Evolutionary conservation across 2,888 invertebrate species (phyloP).

Genomic region (Phrixothrix hirtus): DNA sequence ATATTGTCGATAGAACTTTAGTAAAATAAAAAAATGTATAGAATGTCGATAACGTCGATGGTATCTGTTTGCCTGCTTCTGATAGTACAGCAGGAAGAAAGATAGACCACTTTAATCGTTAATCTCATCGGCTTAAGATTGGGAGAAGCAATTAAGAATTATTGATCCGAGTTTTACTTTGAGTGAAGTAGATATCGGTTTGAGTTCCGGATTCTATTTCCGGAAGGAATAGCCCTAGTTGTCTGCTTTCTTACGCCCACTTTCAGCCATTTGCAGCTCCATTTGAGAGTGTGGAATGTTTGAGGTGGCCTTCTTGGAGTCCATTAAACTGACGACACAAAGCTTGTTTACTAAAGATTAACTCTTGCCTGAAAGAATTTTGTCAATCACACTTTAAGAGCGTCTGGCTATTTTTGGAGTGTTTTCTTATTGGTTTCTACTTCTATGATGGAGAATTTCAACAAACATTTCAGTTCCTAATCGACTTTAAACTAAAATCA

Average conservation of each 20-base stretch:
- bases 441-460: too few relatives aligned
- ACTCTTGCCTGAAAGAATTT: conserved; percentile 9
- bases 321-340: conserved; percentile 13
- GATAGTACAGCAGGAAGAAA: conserved; percentile 10
- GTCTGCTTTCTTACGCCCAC: conserved; percentile 13
- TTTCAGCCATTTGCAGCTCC: conserved; percentile 9
- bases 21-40: not conserved
- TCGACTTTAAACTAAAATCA: too few relatives aligned
- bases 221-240: conserved; percentile 16
- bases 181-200: conserved; percentile 29
- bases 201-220: conserved; percentile 30
- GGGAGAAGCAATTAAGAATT: conserved; percentile 35
- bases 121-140: conserved; percentile 32
- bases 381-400: too few relatives aligned
- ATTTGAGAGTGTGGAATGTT: conserved; percentile 9
- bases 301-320: conserved; percentile 12
- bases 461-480: too few relatives aligned
- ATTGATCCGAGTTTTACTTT: conserved; percentile 29
- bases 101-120: conserved; percentile 31
- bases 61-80: conserved; percentile 8
- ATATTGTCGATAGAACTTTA: too few relatives aligned
- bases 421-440: too few relatives aligned
- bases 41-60: conserved; percentile 9
- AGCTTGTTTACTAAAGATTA: conserved; percentile 11
- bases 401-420: too few relatives aligned